These are phyloP conservation scores for Melitaea cinxia DNA, from an alignment of 1,140 invertebrate genomes.

Conservation along the genomic window DNA sequence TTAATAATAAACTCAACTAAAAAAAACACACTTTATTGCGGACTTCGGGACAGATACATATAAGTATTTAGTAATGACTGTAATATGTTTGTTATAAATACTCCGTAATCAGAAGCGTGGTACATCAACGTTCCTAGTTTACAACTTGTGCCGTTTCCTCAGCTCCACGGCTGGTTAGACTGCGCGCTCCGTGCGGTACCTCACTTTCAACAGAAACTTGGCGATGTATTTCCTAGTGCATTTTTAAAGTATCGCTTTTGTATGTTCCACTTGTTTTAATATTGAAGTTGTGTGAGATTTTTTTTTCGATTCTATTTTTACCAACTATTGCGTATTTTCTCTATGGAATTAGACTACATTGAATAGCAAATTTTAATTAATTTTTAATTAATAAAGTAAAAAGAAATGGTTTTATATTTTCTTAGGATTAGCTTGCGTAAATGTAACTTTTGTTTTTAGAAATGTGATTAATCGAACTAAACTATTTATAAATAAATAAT, in stretches of 20 bases:
- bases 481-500: slow-evolving; percentile 18
- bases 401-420: too few relatives aligned
- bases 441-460: too few relatives aligned
- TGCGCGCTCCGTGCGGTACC: slow-evolving; percentile 76
- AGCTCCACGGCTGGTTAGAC: slow-evolving; percentile 77
- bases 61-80: too few relatives aligned
- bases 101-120: neutral
- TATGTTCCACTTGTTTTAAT: slow-evolving; percentile 74
- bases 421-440: too few relatives aligned
- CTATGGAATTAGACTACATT: neutral
- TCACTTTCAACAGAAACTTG: slow-evolving; percentile 77
- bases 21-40: too few relatives aligned
- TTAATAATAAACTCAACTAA: too few relatives aligned
- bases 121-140: neutral
- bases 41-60: too few relatives aligned
- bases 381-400: too few relatives aligned
- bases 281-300: slow-evolving; percentile 63
- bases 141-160: slow-evolving; percentile 51
- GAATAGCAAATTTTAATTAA: too few relatives aligned
- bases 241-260: slow-evolving; percentile 79
- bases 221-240: slow-evolving; percentile 78
- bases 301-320: slow-evolving; percentile 50
- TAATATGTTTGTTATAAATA: too few relatives aligned
- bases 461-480: neutral
- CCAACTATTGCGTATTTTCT: slow-evolving; percentile 41